Evolutionary conservation across 2,797 vertebrate species (phyloP).

Genomic region (Mormyrops attenuatus): DNA sequence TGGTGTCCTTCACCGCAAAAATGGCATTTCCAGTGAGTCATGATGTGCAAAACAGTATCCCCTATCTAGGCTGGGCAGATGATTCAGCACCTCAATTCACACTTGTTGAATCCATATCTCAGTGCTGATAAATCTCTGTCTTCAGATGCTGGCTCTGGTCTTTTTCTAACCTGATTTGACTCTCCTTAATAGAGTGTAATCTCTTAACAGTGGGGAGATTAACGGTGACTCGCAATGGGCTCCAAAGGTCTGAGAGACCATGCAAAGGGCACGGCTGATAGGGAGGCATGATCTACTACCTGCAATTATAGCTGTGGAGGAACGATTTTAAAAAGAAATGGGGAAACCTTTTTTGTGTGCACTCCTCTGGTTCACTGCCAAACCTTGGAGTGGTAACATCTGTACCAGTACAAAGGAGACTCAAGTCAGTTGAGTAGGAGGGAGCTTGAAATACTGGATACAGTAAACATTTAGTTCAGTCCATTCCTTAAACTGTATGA

Average conservation of each 20-base stretch:
- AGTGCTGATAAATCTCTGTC: background rate
- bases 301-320: slow-evolving; percentile 4
- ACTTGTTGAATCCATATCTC: background rate
- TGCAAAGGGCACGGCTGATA: background rate
- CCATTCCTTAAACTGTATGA: background rate
- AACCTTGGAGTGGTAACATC: slow-evolving; percentile 16
- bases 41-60: background rate
- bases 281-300: slow-evolving; percentile 6
- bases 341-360: slow-evolving; percentile 7
- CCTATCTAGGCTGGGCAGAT: background rate
- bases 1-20: background rate
- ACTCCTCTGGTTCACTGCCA: background rate
- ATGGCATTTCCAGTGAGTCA: background rate
- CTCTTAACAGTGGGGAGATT: slow-evolving; percentile 44
- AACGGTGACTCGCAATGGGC: slow-evolving; percentile 34
- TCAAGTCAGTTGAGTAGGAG: background rate
- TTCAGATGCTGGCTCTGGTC: slow-evolving; percentile 37
- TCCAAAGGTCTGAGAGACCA: background rate
- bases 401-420: background rate
- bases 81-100: background rate
- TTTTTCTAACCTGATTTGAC: slow-evolving; percentile 47
- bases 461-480: background rate
- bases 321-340: background rate
- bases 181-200: slow-evolving; percentile 53
- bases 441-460: background rate